Base-by-base conservation (phyloP, 2,797 vertebrate species). In the Argentina silus region DNA sequence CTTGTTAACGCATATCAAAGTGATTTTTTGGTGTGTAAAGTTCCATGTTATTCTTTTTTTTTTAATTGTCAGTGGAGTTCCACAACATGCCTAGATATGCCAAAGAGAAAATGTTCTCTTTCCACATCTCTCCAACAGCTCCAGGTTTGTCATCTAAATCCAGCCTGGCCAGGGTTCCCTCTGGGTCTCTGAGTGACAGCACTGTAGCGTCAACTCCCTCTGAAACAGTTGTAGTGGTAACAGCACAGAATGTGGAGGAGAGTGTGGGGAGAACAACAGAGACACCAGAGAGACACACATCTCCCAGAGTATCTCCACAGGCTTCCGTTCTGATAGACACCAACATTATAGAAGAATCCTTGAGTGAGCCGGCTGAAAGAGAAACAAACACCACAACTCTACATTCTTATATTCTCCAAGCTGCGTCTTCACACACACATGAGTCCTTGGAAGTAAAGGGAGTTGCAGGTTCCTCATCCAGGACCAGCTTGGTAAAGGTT, bases 251-350 rank as follows among this genome's bases (percentile, higher is more conserved):
- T 57, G 17, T 11, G 68, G 57, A 56, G 36, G 65, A 62, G 57
- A 51, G n/a, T 56, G 70, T 77, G 50, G 50, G 23, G n/a, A 67
- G 11, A 27, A 43, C 45, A 72, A 57, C 7, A 45, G 55, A 45
- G 44, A 66, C 76, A n/a, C 8, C 3, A 57, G 47, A n/a, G 7
- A 51, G 45, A 57, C 44, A 43, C 11, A 70, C 43, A 42, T 59
- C 76, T 36, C 45, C 43, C 47, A 42, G 36, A 23, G 36, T 60
- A 47, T 65, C 44, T 62, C 50, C 44, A 53, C 36, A 64, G 50
- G 27, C 27, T 1, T 36, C 27, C 27, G 27, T 36, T 36, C 2
- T 36, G 11, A n/a, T 1, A n/a, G 15, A 55, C 14, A 8, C 48
- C 48, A 8, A 50, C 17, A 57, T 17, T 3, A 17, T 19, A 19